phyloP scores from a whole-genome alignment of 2,113 vertebrate species.

The Paralichthys olivaceus region DNA sequence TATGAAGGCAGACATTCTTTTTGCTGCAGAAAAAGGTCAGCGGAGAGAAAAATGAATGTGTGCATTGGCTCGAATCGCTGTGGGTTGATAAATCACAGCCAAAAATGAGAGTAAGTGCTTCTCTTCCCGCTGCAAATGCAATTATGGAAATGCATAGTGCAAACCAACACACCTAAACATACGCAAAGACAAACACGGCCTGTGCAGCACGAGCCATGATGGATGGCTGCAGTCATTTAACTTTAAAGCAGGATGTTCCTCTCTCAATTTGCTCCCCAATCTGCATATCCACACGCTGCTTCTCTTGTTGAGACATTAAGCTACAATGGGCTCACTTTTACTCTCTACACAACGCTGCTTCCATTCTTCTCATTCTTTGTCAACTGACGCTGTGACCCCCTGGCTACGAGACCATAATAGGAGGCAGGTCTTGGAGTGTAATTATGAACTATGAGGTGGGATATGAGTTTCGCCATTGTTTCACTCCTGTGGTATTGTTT shows the following conservation, averaged over 20 bases:
- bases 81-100: slow-evolving; percentile 73
- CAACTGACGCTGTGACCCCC: slow-evolving; percentile 48
- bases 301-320: slow-evolving; percentile 27
- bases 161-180: slow-evolving; percentile 68
- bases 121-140: slow-evolving; percentile 74
- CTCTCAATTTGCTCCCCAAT: slow-evolving; percentile 75
- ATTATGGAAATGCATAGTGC: slow-evolving; percentile 76
- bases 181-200: slow-evolving; percentile 62
- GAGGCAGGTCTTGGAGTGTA: slow-evolving; percentile 42
- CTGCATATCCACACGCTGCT: slow-evolving; percentile 61
- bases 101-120: slow-evolving; percentile 75
- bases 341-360: slow-evolving; percentile 31
- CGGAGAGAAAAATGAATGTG: slow-evolving; percentile 72
- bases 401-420: slow-evolving; percentile 35
- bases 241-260: slow-evolving; percentile 66
- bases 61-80: slow-evolving; percentile 63
- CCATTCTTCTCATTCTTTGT: slow-evolving; percentile 36
- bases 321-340: slow-evolving; percentile 32
- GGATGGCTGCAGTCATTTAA: slow-evolving; percentile 69
- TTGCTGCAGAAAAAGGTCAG: slow-evolving; percentile 68
- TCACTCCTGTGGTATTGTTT: slow-evolving; percentile 29
- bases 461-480: slow-evolving; percentile 12
- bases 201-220: slow-evolving; percentile 54
- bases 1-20: slow-evolving; percentile 56
- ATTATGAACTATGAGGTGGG: slow-evolving; percentile 34